Base-by-base conservation (phyloP, 2,113 vertebrate species). In the Columbina picui region DNA sequence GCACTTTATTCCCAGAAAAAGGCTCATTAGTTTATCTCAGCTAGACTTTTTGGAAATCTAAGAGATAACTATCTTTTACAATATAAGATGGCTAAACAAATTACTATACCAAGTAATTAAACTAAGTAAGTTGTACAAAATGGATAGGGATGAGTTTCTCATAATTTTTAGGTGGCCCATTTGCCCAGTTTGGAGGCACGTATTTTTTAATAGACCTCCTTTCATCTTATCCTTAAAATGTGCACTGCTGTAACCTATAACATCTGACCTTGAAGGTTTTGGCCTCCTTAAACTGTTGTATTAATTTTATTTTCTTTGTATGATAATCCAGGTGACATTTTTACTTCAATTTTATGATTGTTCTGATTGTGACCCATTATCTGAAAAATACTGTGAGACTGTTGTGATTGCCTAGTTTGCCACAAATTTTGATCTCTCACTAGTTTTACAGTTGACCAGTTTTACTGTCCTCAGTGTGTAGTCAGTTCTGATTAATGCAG, bases 401-500 rank as follows among this genome's bases (percentile, higher is more conserved):
- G 25, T 82, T 67, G 36, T 2, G 2, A 47, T 12, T 71, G 30
- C 19, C 32, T 86, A 27, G 26, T 88, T 92, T 84, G 49, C 52
- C 60, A 75, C 55, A 87, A 63, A 67, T 84, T 52, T 74, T 90
- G 50, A 84, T 77, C 55, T 84, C 82, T 73, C 29, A 43, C 47
- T 90, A 49, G 27, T 90, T 90, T 85, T 80, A 56, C 64, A 64
- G 79, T 45, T 90, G 80, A 89, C 85, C 61, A 34, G 26, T 86
- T 93, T 94, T 87, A 65, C 39, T 68, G 69, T 68, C 65, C 59
- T 92, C 43, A 53, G 56, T 61, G 29, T 74, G 47, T 77, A 93
- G 80, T 77, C 88, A 81, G 26, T 89, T 92, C 69, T 81, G 56
- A 93, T 87, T 87, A 94, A 79, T 82, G 90, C 57, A 90, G 69